These are phyloP conservation scores for Anticlea derivata DNA, from an alignment of 2,888 invertebrate genomes.

Conservation along the genomic window DNA sequence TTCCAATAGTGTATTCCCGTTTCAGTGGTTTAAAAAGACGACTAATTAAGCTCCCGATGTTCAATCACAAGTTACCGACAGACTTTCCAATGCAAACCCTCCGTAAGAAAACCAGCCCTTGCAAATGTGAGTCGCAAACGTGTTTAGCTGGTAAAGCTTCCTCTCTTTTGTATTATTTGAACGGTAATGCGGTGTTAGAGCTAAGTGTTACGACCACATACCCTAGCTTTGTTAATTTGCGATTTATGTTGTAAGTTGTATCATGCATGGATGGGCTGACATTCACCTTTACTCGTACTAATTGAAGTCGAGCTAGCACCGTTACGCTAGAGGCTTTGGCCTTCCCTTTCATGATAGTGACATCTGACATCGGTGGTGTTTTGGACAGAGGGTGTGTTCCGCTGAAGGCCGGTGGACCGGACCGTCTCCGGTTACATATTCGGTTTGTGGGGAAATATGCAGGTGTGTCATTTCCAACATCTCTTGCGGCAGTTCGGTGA, in stretches of 20 bases:
- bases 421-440: constrained; percentile 61
- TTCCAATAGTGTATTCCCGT: constrained; percentile 69
- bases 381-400: constrained; percentile 80
- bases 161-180: constrained; percentile 42
- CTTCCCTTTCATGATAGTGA: constrained; percentile 23
- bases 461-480: constrained; percentile 85
- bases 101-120: constrained; percentile 96
- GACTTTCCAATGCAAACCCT: constrained; percentile 93
- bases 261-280: constrained; percentile 69
- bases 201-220: constrained; percentile 63
- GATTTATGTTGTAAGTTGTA: constrained; percentile 57
- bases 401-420: constrained; percentile 60
- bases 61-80: constrained; percentile 83
- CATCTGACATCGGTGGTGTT: constrained; percentile 68
- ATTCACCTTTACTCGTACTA: constrained; percentile 44
- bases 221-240: constrained; percentile 73
- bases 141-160: constrained; percentile 52
- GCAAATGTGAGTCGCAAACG: constrained; percentile 92
- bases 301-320: constrained; percentile 43
- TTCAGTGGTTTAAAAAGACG: constrained; percentile 60
- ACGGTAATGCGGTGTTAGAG: constrained; percentile 64
- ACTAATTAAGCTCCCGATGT: constrained; percentile 70
- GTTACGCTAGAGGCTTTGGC: constrained; percentile 20
- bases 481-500: constrained; percentile 82
- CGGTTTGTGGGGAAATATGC: constrained; percentile 75